phyloP scores from a whole-genome alignment of 2,113 vertebrate species.

The Xiphophorus couchianus region DNA sequence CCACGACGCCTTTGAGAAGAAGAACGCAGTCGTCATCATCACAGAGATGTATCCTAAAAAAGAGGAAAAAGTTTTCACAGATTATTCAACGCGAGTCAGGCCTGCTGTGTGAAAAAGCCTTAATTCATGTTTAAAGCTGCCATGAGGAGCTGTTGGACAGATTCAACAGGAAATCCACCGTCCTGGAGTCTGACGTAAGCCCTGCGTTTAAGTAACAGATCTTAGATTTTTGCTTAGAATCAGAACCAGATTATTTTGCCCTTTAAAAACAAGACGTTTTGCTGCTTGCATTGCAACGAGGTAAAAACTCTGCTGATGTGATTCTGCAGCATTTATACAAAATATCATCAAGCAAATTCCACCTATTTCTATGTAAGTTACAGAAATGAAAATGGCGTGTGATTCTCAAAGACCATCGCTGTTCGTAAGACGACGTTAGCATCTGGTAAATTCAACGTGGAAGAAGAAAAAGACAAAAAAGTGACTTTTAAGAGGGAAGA shows the following conservation, averaged over 20 bases:
- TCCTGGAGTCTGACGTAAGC: slow-evolving; percentile 93
- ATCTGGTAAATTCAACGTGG: too few species aligned
- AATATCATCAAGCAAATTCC: too few species aligned
- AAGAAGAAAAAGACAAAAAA: too few species aligned
- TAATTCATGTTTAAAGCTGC: slow-evolving; percentile 82
- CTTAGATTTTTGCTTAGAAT: neutral
- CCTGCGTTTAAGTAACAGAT: neutral
- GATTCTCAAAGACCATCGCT: too few species aligned
- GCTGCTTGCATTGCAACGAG: neutral
- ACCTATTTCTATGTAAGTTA: neutral
- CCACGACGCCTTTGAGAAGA: slow-evolving; percentile 96
- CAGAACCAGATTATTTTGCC: neutral
- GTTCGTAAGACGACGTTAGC: too few species aligned
- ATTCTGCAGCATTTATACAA: too few species aligned
- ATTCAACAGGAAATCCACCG: slow-evolving; percentile 86
- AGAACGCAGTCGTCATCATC: slow-evolving; percentile 89
- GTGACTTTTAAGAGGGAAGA: too few species aligned
- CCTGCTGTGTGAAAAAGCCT: slow-evolving; percentile 33
- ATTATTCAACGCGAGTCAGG: neutral
- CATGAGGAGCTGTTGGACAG: slow-evolving; percentile 93
- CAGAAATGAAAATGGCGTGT: too few species aligned
- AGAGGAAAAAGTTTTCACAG: neutral
- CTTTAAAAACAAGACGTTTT: neutral
- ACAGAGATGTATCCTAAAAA: slow-evolving; percentile 91
- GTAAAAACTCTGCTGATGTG: too few species aligned